Percentiles rank a stretch among this genome's conserved stretches.
These are phyloP conservation scores for Steinernema scapterisci DNA, from an alignment of 2,888 invertebrate genomes.

Conservation along the genomic window DNA sequence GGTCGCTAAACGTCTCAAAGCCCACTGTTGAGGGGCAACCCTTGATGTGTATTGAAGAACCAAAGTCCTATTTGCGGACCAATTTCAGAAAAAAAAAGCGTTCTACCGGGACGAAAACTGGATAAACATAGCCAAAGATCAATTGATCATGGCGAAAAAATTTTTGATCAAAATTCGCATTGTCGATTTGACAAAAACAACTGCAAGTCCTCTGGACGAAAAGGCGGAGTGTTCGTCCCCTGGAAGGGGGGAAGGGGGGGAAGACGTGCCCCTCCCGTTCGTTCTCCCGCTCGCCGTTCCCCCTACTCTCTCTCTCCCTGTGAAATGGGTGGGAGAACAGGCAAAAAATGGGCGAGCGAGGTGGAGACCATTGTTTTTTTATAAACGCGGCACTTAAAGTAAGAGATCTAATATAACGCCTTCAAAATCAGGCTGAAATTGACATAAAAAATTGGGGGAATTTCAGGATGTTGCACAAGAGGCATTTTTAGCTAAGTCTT, in stretches of 20 bases:
- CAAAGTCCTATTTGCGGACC: too few species aligned
- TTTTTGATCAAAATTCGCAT: conserved; percentile 30
- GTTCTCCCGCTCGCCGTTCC: not conserved
- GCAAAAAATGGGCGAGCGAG: conserved; percentile 19
- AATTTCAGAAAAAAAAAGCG: not conserved
- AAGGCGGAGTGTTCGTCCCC: not conserved
- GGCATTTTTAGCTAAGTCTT: not conserved
- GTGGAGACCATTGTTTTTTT: conserved; percentile 1
- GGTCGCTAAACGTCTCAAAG: too few species aligned
- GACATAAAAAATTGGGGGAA: not conserved
- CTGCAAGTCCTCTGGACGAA: not conserved
- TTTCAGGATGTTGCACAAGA: not conserved
- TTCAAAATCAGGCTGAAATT: too few species aligned
- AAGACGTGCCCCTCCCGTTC: conserved; percentile 2
- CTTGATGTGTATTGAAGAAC: too few species aligned
- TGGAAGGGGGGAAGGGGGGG: not conserved
- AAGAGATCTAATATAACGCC: not conserved
- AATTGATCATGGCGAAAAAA: conserved; percentile 30
- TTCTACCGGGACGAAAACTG: not conserved
- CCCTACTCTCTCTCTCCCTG: too few species aligned
- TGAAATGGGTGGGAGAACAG: conserved; percentile 29
- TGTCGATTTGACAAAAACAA: conserved; percentile 30
- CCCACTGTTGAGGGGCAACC: too few species aligned
- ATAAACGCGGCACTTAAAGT: conserved; percentile 2
- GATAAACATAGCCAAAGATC: conserved; percentile 26